Percentiles rank a stretch among this genome's conserved stretches.
Conservation (phyloP, 1,140 invertebrate species). For the Zaprionus lachaisei region DNA sequence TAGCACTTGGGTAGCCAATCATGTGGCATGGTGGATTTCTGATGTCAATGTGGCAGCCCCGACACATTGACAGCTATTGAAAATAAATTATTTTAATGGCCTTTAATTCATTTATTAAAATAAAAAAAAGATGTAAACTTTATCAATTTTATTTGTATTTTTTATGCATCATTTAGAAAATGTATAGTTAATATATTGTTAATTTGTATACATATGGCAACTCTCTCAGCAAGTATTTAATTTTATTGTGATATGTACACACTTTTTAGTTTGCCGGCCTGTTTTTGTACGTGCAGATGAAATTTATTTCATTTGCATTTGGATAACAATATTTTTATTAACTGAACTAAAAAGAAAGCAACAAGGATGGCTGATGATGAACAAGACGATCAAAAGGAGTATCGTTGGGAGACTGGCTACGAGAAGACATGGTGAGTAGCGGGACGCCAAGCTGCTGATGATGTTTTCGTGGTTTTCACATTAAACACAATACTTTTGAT, state of each 20-base stretch:
- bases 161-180: neutral
- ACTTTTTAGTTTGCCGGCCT: constrained; percentile 41
- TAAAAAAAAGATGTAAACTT: neutral
- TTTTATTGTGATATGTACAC: constrained; percentile 22
- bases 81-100: neutral
- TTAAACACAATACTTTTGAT: constrained; percentile 1
- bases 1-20: constrained; percentile 72
- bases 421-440: constrained; percentile 95
- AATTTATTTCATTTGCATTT: neutral
- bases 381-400: constrained; percentile 95
- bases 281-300: constrained; percentile 6
- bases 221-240: constrained; percentile 22
- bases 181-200: neutral
- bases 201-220: constrained; percentile 4
- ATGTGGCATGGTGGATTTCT: constrained; percentile 44
- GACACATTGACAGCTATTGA: neutral
- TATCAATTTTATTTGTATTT: neutral
- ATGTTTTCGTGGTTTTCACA: neutral
- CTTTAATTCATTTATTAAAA: neutral
- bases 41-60: constrained; percentile 54
- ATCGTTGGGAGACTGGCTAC: constrained; percentile 98
- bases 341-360: constrained; percentile 1
- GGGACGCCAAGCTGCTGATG: neutral
- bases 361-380: constrained; percentile 87
- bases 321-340: neutral